Evolutionary conservation across 2,113 vertebrate genomes (phyloP).

Genomic region (Clupea harengus): DNA sequence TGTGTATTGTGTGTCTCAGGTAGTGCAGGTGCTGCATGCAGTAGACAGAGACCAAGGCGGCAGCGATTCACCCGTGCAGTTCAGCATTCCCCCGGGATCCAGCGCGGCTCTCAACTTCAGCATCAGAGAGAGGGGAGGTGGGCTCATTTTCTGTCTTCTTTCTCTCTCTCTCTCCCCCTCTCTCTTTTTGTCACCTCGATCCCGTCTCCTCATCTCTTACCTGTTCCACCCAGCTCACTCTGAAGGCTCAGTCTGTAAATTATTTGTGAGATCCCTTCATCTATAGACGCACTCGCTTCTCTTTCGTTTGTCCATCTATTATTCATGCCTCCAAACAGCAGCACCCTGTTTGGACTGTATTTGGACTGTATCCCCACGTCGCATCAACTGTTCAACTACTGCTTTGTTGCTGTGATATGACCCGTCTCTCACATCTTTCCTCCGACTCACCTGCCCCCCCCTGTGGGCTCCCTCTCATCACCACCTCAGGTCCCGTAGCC

Average conservation of each 20-base stretch:
- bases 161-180: neutral
- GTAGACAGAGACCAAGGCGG: conserved; percentile 76
- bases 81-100: conserved; percentile 74
- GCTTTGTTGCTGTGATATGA: conserved; percentile 6
- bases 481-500: conserved; percentile 67
- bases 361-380: neutral
- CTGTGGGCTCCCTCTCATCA: neutral
- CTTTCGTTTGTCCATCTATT: neutral
- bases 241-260: conserved; percentile 13
- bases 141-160: neutral
- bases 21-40: conserved; percentile 78
- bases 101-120: conserved; percentile 77
- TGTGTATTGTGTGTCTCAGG: conserved; percentile 60
- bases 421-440: neutral
- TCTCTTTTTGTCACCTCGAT: conserved; percentile 16
- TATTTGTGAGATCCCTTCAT: conserved; percentile 19
- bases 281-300: neutral
- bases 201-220: conserved; percentile 22
- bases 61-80: conserved; percentile 71
- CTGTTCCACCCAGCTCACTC: conserved; percentile 6
- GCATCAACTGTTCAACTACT: neutral
- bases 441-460: neutral
- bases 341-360: neutral
- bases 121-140: conserved; percentile 77
- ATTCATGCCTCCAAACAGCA: neutral